Base-by-base conservation (phyloP, 2,113 vertebrate species). In the Mandrillus leucophaeus region DNA sequence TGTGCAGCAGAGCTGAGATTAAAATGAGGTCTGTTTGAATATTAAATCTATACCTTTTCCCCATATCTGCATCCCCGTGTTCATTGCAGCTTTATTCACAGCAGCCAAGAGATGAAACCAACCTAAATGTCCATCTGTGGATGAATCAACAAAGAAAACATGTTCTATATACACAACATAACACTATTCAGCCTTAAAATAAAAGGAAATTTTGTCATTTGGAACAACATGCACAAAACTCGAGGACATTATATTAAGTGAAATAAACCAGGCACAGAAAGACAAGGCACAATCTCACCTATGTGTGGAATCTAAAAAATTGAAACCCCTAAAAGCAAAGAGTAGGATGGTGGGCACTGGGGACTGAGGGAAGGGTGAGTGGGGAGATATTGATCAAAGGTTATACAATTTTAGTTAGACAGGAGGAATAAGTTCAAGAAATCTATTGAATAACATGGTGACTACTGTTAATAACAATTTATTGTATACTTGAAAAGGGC, bases 251-350 rank as follows among this genome's bases (percentile, higher is more conserved):
- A 22, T 50, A 8, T 72, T 70, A 72, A 61, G 52, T 6, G 6
- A 61, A 84, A 78, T 52, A 89, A 83, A 40, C 38, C 27, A 68
- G 18, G 8, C 43, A 61, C 45, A 59, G 25, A n/a, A 70, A 89
- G 80, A 79, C 50, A 93, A 93, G 70, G 38, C 14, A 27, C 27
- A 25, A n/a, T 38, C 40, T 96, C 85, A 93, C 22, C 32, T 25
- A 57, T 32, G 88, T 6, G 17, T 40, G 6, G 14, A 57, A 79
- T 57, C 50, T 68, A 27, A 50, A 90, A 52, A 80, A 55, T 5
- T 14, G 12, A 38, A 72, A 80, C 22, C 35, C n/a, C 32, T 32
- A 70, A 55, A 32, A 59, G 61, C 35, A 84, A 45, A 75, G n/a
- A 23, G 11, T 79, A 18, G 11, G 59, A n/a, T 17, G 35, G 52